Percentiles rank a stretch among this genome's conserved stretches.
Evolutionary conservation across 2,888 invertebrate genomes (phyloP).

Genomic region (Colletes collaris): DNA sequence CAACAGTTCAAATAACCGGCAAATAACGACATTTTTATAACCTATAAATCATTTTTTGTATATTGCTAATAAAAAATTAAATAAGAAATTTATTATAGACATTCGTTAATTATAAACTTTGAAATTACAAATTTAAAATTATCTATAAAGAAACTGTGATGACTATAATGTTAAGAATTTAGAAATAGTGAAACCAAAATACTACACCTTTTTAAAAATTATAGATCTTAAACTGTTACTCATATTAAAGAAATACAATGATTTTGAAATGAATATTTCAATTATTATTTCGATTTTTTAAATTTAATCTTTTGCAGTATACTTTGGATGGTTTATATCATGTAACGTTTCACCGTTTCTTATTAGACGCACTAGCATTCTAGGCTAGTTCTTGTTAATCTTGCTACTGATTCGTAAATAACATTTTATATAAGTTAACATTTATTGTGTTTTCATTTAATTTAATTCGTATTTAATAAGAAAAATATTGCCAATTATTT

Average conservation of each 20-base stretch:
- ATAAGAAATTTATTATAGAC: neutral
- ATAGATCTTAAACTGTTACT: constrained; percentile 48
- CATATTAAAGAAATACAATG: constrained; percentile 39
- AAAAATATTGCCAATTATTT: too few species aligned
- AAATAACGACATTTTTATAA: constrained; percentile 15
- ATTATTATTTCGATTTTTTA: too few species aligned
- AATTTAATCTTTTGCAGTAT: too few species aligned
- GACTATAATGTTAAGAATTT: neutral
- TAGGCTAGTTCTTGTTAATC: too few species aligned
- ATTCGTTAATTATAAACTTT: neutral
- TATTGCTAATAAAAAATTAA: neutral
- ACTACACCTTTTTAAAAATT: constrained; percentile 57
- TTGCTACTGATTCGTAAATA: too few species aligned
- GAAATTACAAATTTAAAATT: neutral
- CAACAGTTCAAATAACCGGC: neutral
- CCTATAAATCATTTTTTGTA: neutral
- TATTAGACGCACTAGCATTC: too few species aligned
- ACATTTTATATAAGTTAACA: too few species aligned
- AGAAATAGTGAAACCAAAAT: constrained; percentile 1
- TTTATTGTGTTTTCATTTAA: neutral
- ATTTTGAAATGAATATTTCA: neutral
- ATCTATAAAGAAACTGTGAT: neutral
- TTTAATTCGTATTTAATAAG: neutral
- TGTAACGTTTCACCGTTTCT: too few species aligned
- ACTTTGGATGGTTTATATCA: too few species aligned